These are phyloP conservation scores for Phortica magna DNA, from an alignment of 2,888 invertebrate species.

Conservation along the genomic window DNA sequence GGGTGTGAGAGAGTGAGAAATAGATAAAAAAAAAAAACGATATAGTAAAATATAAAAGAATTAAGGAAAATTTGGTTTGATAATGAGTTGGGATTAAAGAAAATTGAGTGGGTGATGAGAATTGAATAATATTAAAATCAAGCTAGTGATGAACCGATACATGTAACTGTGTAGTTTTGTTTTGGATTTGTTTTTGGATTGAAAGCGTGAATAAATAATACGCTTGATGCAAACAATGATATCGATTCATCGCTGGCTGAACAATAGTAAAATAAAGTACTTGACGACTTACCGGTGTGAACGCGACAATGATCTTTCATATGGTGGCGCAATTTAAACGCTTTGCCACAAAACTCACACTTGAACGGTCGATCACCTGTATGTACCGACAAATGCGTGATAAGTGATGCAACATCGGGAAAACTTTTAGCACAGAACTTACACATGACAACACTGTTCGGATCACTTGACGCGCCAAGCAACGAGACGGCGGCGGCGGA, in stretches of 20 bases:
- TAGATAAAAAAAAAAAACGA: too few relatives aligned
- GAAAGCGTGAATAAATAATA: too few relatives aligned
- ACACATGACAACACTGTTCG: constrained; percentile 89
- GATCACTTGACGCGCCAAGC: constrained; percentile 79
- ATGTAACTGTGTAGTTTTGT: too few relatives aligned
- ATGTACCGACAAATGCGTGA: constrained; percentile 92
- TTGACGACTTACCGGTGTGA: constrained; percentile 85
- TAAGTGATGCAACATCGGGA: constrained; percentile 92
- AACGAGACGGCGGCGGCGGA: constrained; percentile 62
- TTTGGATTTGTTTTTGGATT: too few relatives aligned
- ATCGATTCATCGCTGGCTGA: too few relatives aligned
- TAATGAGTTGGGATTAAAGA: too few relatives aligned
- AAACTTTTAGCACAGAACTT: constrained; percentile 96
- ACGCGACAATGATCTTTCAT: constrained; percentile 97
- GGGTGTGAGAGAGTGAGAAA: constrained; percentile 39
- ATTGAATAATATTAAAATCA: too few relatives aligned
- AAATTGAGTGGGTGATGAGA: too few relatives aligned
- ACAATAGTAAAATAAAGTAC: background rate
- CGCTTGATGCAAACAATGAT: too few relatives aligned
- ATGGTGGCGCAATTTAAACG: constrained; percentile 94
- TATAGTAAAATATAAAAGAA: too few relatives aligned
- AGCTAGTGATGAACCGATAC: too few relatives aligned
- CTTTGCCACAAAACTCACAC: constrained; percentile 96
- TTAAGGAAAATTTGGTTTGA: too few relatives aligned
- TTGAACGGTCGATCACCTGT: constrained; percentile 94